Conservation (phyloP, 2,888 invertebrate genomes). For the Acholoe squamosa region DNA sequence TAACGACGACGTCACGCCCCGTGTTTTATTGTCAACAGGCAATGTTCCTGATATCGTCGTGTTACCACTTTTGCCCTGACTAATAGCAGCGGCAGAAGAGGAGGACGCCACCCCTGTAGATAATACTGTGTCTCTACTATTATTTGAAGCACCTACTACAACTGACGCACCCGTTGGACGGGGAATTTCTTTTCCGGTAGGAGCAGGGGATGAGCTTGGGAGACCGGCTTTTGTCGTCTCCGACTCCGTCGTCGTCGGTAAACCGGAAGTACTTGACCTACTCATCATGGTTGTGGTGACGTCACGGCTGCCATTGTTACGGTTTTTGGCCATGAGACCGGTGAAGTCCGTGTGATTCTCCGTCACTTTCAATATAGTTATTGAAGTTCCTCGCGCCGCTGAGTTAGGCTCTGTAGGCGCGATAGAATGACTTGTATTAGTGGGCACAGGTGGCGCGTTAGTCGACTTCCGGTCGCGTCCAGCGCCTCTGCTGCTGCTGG, state of each 20-base stretch:
- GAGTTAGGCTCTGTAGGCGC: not conserved
- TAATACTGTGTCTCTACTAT: conserved; percentile 1
- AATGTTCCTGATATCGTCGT: not conserved
- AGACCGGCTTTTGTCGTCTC: not conserved
- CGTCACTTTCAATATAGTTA: not conserved
- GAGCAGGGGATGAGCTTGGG: not conserved
- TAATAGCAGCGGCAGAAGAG: not conserved
- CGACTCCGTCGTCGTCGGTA: not conserved
- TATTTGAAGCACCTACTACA: not conserved
- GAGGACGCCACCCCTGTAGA: not conserved
- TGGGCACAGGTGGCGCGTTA: not conserved
- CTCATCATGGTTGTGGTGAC: not conserved
- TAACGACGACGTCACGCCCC: not conserved
- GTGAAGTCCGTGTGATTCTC: conserved; percentile 29
- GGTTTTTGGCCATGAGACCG: not conserved
- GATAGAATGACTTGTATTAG: not conserved
- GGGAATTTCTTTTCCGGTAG: not conserved
- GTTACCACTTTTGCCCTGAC: not conserved
- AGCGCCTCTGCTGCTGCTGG: not conserved
- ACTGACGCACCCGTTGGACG: not conserved
- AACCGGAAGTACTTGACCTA: not conserved
- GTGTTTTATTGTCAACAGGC: not conserved
- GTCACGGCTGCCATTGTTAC: not conserved
- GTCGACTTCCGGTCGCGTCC: not conserved
- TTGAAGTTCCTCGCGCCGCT: not conserved